Percentiles rank a stretch among this genome's conserved stretches.
These are phyloP conservation scores for Grammomys surdaster DNA, from an alignment of 2,113 vertebrate species.

Conservation along the genomic window DNA sequence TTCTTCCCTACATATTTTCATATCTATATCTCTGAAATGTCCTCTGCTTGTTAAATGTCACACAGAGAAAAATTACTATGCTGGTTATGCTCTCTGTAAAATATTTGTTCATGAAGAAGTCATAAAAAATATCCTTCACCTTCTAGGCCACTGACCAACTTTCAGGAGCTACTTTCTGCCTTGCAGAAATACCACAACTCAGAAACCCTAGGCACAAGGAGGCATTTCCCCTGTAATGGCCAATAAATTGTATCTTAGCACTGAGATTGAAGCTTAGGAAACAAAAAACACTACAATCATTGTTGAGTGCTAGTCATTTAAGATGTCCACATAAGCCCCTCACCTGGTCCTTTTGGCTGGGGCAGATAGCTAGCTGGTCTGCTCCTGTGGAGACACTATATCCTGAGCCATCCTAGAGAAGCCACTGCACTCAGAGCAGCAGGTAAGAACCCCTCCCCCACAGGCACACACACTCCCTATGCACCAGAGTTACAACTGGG, in stretches of 20 bases:
- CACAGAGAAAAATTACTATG: not conserved
- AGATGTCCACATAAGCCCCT: not conserved
- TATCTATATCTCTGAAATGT: not conserved
- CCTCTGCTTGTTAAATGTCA: not conserved
- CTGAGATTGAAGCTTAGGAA: not conserved
- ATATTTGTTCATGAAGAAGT: not conserved
- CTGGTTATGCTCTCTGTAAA: not conserved
- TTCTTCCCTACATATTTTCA: not conserved
- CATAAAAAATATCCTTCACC: not conserved
- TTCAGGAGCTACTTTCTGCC: not conserved
- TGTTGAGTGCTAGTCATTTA: not conserved
- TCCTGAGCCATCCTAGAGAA: too few species aligned
- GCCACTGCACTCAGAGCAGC: too few species aligned
- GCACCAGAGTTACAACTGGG: too few species aligned
- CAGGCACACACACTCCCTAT: too few species aligned
- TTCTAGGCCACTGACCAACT: not conserved
- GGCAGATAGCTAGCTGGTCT: too few species aligned
- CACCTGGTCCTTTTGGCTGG: too few species aligned
- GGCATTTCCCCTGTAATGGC: not conserved
- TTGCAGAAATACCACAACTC: not conserved
- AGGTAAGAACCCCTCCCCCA: too few species aligned
- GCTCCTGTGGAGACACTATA: too few species aligned
- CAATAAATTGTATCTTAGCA: not conserved
- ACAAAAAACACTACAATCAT: not conserved
- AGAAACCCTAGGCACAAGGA: not conserved